Evolutionary conservation across 2,888 invertebrate genomes (phyloP).

Genomic region (Trachelus troglodyta): DNA sequence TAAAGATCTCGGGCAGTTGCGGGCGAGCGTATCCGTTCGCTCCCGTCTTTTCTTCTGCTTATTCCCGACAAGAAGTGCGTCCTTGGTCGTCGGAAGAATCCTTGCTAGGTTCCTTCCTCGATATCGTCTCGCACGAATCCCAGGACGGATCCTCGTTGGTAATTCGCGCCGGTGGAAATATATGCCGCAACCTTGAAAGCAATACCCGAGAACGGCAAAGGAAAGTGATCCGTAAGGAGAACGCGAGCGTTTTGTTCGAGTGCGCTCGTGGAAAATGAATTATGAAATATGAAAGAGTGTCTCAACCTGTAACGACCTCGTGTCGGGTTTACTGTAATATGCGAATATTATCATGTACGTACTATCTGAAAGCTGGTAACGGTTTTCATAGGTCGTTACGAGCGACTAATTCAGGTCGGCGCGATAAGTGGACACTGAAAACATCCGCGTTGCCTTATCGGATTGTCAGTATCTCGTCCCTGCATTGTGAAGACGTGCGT

Average conservation of each 20-base stretch:
- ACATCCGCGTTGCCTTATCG: not conserved
- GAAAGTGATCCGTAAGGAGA: not conserved
- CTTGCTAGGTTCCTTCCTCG: not conserved
- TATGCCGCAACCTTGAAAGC: not conserved
- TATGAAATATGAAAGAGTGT: not conserved
- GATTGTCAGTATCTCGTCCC: not conserved
- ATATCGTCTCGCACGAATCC: not conserved
- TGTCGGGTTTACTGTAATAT: not conserved
- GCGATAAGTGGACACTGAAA: not conserved
- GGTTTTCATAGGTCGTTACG: not conserved
- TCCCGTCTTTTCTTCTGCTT: not conserved
- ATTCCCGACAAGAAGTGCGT: not conserved
- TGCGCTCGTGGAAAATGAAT: not conserved
- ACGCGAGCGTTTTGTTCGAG: not conserved
- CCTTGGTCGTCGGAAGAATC: not conserved
- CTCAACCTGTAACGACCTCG: not conserved
- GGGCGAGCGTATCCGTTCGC: not conserved
- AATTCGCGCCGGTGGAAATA: not conserved
- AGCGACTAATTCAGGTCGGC: not conserved
- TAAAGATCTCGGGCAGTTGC: not conserved
- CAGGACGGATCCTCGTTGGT: not conserved
- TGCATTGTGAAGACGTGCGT: conserved; percentile 28
- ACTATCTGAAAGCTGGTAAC: not conserved
- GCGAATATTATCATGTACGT: not conserved
- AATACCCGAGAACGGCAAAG: not conserved